Percentiles rank a stretch among this genome's conserved stretches.
These are phyloP conservation scores for Epinephelus moara DNA, from an alignment of 2,113 vertebrate species.

Conservation along the genomic window DNA sequence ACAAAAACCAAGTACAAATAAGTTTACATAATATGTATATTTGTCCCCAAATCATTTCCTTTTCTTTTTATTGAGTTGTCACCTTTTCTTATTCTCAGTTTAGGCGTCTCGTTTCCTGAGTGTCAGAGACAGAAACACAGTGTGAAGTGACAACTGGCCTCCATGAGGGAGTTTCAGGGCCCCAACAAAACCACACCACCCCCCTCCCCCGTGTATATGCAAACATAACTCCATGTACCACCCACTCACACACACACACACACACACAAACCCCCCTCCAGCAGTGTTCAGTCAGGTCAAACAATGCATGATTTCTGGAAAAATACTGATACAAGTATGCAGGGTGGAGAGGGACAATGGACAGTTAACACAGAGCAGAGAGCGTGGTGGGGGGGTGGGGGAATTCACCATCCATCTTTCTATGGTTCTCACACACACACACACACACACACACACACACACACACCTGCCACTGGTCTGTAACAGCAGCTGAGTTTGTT, in stretches of 20 bases:
- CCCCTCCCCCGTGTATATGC: neutral
- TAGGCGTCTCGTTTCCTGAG: slow-evolving; percentile 28
- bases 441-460: slow-evolving; percentile 24
- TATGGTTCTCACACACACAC: neutral
- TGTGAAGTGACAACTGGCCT: slow-evolving; percentile 3
- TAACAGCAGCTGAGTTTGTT: neutral
- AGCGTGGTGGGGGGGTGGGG: neutral
- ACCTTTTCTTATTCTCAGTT: neutral
- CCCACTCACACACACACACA: slow-evolving; percentile 1
- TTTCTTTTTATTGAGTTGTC: neutral
- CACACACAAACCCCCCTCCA: slow-evolving; percentile 10
- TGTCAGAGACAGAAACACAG: slow-evolving; percentile 8
- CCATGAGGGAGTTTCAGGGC: slow-evolving; percentile 30
- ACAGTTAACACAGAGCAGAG: slow-evolving; percentile 61
- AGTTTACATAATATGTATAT: too few relatives aligned
- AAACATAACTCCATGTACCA: slow-evolving; percentile 15
- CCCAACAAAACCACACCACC: slow-evolving; percentile 15
- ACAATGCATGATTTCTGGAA: slow-evolving; percentile 83
- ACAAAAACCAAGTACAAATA: too few relatives aligned
- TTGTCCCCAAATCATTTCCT: neutral
- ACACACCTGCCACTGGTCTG: slow-evolving; percentile 16
- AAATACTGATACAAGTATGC: slow-evolving; percentile 71
- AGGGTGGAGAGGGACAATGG: slow-evolving; percentile 70
- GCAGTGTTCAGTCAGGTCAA: slow-evolving; percentile 32
- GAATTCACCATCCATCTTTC: slow-evolving; percentile 12